These are phyloP conservation scores for Thaleichthys pacificus DNA, from an alignment of 2,797 vertebrate species.

Conservation along the genomic window DNA sequence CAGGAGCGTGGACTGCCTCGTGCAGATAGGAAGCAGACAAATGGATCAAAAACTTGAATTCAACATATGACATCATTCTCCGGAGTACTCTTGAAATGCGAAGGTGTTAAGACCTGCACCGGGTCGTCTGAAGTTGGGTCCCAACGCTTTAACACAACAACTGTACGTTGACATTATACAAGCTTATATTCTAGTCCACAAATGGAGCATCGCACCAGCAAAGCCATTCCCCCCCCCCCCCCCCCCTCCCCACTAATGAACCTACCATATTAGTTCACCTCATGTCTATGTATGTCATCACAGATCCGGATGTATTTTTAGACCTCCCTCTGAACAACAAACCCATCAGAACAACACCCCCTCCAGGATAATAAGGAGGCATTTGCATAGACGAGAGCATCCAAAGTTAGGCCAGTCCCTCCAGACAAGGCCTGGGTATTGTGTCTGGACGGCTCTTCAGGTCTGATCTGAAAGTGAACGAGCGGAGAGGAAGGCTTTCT, in stretches of 20 bases:
- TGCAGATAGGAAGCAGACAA: not conserved
- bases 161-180: no score
- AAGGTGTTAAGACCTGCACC: no score
- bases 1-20: not conserved
- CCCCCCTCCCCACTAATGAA: not conserved
- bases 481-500: constrained; percentile 61
- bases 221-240: not conserved
- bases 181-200: not conserved
- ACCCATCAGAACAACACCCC: constrained; percentile 43
- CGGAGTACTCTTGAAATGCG: no score
- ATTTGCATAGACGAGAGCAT: constrained; percentile 59
- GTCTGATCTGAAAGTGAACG: constrained; percentile 62
- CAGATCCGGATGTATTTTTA: not conserved
- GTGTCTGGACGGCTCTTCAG: constrained; percentile 67
- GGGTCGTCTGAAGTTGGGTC: no score
- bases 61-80: no score
- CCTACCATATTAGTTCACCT: no score
- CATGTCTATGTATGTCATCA: not conserved
- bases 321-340: constrained; percentile 10
- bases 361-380: constrained; percentile 27
- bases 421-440: constrained; percentile 58
- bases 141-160: no score
- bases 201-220: not conserved
- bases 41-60: no score
- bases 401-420: constrained; percentile 62